Conservation (phyloP, 1,140 invertebrate genomes). For the Leptinotarsa texana region DNA sequence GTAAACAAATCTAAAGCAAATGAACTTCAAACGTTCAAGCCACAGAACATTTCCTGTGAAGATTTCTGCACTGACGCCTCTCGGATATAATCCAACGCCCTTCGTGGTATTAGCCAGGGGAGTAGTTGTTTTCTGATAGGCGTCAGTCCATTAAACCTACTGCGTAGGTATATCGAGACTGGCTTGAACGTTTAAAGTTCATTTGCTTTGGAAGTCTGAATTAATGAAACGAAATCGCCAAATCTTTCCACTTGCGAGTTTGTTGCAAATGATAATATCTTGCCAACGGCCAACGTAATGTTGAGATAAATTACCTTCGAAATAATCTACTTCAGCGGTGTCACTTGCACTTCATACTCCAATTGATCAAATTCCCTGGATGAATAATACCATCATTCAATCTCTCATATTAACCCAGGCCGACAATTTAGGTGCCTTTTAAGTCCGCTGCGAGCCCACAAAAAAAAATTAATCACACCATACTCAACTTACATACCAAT, state of each 20-base stretch:
- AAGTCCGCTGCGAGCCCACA: constrained; percentile 7
- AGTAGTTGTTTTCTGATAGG: too few species aligned
- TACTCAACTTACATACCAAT: constrained; percentile 25
- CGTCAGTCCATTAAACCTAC: too few species aligned
- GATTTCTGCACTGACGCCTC: too few species aligned
- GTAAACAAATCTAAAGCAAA: too few species aligned
- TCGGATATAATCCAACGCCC: too few species aligned
- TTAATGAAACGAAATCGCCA: background rate
- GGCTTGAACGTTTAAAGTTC: too few species aligned
- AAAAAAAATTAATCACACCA: constrained; percentile 25
- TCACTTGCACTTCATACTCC: background rate
- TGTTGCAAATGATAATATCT: background rate
- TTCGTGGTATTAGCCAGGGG: too few species aligned
- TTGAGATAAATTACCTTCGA: background rate
- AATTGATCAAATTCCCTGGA: background rate
- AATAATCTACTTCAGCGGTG: constrained; percentile 2
- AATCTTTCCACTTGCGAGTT: background rate
- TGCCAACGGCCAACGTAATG: too few species aligned
- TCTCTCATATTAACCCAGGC: constrained; percentile 12
- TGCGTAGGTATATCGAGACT: too few species aligned
- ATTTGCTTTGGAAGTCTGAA: too few species aligned
- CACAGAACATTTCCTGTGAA: too few species aligned
- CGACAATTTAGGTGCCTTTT: constrained; percentile 17
- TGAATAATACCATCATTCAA: constrained; percentile 6
- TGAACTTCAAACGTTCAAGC: too few species aligned